A percentile compares a stretch with the other conserved stretches of the same genome.
phyloP scores from a whole-genome alignment of 1,140 invertebrate species.

The Metaphire vulgaris region DNA sequence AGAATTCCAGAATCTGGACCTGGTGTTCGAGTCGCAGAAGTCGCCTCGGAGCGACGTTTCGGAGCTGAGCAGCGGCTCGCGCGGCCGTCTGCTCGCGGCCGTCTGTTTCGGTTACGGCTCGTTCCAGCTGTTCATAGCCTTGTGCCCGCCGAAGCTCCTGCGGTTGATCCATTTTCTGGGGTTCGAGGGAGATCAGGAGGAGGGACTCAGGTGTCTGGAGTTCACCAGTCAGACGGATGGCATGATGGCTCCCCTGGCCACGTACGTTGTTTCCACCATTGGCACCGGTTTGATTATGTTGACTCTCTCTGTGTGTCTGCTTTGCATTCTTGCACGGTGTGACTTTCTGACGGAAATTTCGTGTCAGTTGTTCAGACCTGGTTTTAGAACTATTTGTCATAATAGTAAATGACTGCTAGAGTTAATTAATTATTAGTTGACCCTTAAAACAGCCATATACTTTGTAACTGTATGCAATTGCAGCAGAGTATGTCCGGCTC shows the following conservation, averaged over 20 bases:
- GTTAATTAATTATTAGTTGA: too few species aligned
- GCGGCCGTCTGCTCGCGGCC: constrained; percentile 59
- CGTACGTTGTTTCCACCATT: constrained; percentile 52
- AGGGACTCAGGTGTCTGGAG: constrained; percentile 61
- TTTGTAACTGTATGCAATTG: too few species aligned
- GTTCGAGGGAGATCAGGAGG: constrained; percentile 63
- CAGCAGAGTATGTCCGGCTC: too few species aligned
- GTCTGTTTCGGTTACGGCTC: constrained; percentile 69
- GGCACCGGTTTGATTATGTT: background rate
- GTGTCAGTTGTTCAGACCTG: too few species aligned
- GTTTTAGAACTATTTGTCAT: too few species aligned
- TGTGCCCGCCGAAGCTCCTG: constrained; percentile 63
- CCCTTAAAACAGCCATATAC: too few species aligned
- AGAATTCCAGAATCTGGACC: constrained; percentile 21
- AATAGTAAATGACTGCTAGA: too few species aligned
- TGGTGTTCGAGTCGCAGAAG: constrained; percentile 6
- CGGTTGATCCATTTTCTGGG: constrained; percentile 65
- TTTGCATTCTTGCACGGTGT: too few species aligned
- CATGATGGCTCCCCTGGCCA: constrained; percentile 67
- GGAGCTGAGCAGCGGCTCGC: constrained; percentile 49
- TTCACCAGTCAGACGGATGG: constrained; percentile 62
- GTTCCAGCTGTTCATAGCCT: constrained; percentile 65
- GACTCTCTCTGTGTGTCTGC: background rate
- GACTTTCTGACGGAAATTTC: too few species aligned
- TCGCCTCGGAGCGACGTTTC: constrained; percentile 4